Percentiles rank a stretch among this genome's conserved stretches.
Evolutionary conservation across 2,888 invertebrate genomes (phyloP).

Genomic region (Aphidoletes aphidimyza): DNA sequence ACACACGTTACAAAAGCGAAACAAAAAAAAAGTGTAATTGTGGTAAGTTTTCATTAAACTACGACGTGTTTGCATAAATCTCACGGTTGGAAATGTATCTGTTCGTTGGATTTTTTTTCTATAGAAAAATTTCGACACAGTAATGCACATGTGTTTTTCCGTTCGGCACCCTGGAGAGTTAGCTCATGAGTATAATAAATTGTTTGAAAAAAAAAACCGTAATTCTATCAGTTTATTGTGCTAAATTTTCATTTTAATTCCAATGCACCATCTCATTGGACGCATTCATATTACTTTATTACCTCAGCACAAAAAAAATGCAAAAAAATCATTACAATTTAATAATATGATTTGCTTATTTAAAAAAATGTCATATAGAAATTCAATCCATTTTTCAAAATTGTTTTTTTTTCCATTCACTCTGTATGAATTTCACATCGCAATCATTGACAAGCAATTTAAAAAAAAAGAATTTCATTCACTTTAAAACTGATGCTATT

Average conservation of each 20-base stretch:
- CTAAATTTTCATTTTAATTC: conserved; percentile 15
- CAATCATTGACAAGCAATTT: too few relatives aligned
- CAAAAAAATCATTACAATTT: background rate
- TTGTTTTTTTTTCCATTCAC: background rate
- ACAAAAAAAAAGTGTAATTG: background rate
- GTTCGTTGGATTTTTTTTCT: background rate
- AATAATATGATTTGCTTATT: background rate
- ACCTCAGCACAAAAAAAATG: background rate
- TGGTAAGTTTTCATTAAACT: background rate
- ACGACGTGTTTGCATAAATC: background rate
- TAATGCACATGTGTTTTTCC: background rate
- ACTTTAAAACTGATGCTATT: background rate
- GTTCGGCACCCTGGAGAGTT: background rate
- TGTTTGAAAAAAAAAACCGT: background rate
- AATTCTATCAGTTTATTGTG: background rate
- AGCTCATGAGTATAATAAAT: background rate
- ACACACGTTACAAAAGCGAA: background rate
- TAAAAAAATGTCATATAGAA: background rate
- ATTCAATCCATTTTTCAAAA: background rate
- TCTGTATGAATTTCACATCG: too few relatives aligned
- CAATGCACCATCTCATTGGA: conserved; percentile 32
- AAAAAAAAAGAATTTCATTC: background rate
- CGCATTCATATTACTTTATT: conserved; percentile 27
- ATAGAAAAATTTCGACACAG: background rate
- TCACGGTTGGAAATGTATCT: background rate